Percentiles rank a stretch among this genome's conserved stretches.
Conservation (phyloP, 1,140 invertebrate genomes). For the Papilio helenus region DNA sequence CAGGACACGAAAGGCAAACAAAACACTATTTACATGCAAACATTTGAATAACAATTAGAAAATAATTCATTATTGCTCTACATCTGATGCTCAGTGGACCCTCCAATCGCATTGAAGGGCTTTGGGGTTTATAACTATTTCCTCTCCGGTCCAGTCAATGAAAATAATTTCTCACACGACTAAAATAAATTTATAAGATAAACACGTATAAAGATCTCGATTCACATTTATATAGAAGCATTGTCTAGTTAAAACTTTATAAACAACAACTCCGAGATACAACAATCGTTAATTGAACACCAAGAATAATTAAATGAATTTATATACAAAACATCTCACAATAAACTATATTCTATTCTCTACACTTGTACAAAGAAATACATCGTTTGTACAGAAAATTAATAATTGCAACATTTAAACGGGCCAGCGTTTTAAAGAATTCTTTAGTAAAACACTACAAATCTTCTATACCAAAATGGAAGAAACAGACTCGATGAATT, state of each 20-base stretch:
- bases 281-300: conserved; percentile 32
- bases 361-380: conserved; percentile 33
- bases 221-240: conserved; percentile 6
- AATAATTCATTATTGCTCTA: conserved; percentile 41
- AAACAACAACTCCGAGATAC: conserved; percentile 26
- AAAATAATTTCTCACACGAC: conserved; percentile 28
- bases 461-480: conserved; percentile 20
- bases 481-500: conserved; percentile 19
- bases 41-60: conserved; percentile 43
- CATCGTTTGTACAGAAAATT: conserved; percentile 32
- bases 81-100: conserved; percentile 31
- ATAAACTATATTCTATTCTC: conserved; percentile 32
- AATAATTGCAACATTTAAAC: conserved; percentile 31
- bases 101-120: conserved; percentile 30
- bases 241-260: conserved; percentile 30
- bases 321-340: conserved; percentile 38
- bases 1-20: conserved; percentile 48
- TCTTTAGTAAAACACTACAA: conserved; percentile 27
- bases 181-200: conserved; percentile 19
- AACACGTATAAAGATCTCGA: conserved; percentile 12
- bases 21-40: conserved; percentile 62
- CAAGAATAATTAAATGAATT: conserved; percentile 30
- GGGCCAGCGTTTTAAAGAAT: conserved; percentile 28
- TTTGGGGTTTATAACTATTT: conserved; percentile 27
- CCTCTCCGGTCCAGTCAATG: background rate